Evolutionary conservation across 35 echinoderm and acorn worm species (phyloP).

Genomic region (Acanthaster planci): DNA sequence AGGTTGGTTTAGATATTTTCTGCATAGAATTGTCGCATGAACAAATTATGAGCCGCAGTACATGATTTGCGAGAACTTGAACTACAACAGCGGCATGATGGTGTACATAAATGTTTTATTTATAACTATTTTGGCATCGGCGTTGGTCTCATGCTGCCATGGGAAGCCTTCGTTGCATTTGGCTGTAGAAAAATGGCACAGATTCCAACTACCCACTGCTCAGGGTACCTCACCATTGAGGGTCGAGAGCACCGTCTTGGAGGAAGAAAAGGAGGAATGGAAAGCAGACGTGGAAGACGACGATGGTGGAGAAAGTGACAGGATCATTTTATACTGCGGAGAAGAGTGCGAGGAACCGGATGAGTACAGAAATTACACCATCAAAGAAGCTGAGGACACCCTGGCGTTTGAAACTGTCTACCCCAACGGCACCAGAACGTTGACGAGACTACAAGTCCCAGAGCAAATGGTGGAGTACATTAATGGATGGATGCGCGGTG

Average conservation of each 20-base stretch:
- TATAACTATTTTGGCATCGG: not conserved
- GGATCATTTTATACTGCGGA: not conserved
- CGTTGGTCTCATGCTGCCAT: not conserved
- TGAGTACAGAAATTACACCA: conserved; percentile 34
- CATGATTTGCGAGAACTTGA: not conserved
- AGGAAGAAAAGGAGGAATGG: not conserved
- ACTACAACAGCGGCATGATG: not conserved
- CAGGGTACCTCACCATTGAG: not conserved
- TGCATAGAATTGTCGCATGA: not conserved
- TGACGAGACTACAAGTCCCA: conserved; percentile 33
- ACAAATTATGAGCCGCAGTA: not conserved
- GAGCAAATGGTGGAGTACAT: conserved; percentile 67
- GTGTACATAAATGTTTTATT: not conserved
- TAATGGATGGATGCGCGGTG: conserved; percentile 53
- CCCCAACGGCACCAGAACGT: conserved; percentile 38
- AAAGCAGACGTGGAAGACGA: not conserved
- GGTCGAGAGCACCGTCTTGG: not conserved
- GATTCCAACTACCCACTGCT: not conserved
- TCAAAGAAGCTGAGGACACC: conserved; percentile 26
- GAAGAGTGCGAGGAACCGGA: not conserved
- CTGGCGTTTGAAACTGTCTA: conserved; percentile 55
- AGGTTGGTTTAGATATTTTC: not conserved
- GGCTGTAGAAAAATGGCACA: conserved; percentile 3
- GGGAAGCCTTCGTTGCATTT: not conserved
- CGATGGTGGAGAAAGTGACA: not conserved